These are phyloP conservation scores for Vimba vimba DNA, from an alignment of 2,113 vertebrate species.

Conservation along the genomic window DNA sequence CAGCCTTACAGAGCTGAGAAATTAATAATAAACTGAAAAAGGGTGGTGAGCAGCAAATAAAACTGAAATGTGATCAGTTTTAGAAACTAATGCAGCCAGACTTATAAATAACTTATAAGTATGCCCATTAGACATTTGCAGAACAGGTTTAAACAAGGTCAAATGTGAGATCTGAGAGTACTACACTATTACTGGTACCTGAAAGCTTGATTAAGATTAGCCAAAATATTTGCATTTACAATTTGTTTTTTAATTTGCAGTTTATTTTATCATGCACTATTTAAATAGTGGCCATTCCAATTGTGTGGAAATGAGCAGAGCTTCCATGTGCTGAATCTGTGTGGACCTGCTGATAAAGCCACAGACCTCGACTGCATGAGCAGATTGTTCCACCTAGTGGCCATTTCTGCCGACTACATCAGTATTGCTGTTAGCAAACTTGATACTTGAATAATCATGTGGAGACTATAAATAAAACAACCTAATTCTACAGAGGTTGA, in stretches of 20 bases:
- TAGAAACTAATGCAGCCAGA: background rate
- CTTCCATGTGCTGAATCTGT: background rate
- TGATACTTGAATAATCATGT: background rate
- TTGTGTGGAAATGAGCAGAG: background rate
- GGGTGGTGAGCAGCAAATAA: background rate
- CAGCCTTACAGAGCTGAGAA: background rate
- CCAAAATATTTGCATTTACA: background rate
- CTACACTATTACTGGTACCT: background rate
- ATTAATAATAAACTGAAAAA: background rate
- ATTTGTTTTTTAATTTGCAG: background rate
- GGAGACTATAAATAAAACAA: background rate
- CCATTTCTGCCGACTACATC: background rate
- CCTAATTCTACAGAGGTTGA: background rate
- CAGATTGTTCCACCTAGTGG: slow-evolving; percentile 26
- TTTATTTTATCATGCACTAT: background rate
- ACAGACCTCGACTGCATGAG: background rate
- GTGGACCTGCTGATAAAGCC: background rate
- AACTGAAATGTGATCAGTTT: background rate
- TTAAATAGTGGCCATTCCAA: background rate
- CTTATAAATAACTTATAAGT: slow-evolving; percentile 3
- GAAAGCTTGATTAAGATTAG: background rate
- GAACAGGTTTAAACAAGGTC: background rate
- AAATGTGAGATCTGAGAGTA: background rate
- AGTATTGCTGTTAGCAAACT: background rate
- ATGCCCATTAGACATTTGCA: background rate